Conservation (phyloP, 2,113 vertebrate genomes). For the Tyto alba region DNA sequence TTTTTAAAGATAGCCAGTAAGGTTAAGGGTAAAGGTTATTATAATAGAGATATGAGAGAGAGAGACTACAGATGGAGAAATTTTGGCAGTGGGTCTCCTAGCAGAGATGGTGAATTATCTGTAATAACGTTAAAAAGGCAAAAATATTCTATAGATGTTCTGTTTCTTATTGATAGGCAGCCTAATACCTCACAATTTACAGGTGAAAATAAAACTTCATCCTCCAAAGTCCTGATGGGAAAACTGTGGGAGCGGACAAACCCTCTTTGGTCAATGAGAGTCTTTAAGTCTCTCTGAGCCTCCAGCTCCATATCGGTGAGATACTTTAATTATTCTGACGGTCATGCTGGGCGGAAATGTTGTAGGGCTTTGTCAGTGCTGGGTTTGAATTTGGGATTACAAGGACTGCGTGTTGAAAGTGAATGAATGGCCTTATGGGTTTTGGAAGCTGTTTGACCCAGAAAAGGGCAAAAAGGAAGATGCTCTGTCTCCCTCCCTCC, state of each 20-base stretch:
- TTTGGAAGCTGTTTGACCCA: neutral
- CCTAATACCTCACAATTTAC: neutral
- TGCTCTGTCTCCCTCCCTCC: neutral
- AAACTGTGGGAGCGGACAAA: neutral
- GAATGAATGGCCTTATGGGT: neutral
- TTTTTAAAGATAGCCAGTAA: conserved; percentile 25
- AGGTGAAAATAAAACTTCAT: neutral
- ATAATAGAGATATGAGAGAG: neutral
- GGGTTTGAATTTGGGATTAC: neutral
- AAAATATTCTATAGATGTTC: neutral
- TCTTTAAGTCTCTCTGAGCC: neutral
- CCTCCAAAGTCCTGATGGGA: neutral
- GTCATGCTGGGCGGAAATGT: accelerated
- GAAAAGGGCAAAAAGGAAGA: neutral
- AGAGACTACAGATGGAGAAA: neutral
- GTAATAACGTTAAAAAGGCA: neutral
- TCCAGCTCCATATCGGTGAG: neutral
- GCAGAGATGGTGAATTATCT: neutral
- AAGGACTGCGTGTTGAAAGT: neutral
- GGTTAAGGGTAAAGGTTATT: conserved; percentile 11
- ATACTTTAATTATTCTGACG: neutral
- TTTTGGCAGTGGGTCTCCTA: neutral
- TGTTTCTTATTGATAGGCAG: neutral
- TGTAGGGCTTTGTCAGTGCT: neutral
- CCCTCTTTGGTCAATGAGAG: neutral